phyloP scores from a whole-genome alignment of 2,113 vertebrate genomes.

The Hyperopisus bebe region DNA sequence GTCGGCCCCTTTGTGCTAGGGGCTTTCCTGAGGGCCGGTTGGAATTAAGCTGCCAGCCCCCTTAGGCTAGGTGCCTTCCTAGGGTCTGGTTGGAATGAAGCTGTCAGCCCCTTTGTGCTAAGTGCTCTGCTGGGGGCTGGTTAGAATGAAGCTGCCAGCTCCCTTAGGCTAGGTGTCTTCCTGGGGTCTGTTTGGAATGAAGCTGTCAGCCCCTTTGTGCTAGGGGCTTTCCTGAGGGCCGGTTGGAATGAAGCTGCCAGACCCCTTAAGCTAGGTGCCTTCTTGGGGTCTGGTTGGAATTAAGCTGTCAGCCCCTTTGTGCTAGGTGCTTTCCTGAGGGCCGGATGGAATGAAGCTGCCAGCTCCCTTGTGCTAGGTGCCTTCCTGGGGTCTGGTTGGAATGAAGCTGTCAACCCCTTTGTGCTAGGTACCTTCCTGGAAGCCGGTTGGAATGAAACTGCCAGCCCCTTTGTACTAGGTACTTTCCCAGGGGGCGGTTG shows the following conservation, averaged over 20 bases:
- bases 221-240: rapidly evolving
- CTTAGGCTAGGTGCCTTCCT: neutral
- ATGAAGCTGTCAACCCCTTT: neutral
- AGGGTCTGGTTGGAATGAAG: too few species aligned
- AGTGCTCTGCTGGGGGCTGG: neutral
- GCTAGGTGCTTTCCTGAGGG: neutral
- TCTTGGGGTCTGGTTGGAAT: neutral
- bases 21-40: rapidly evolving
- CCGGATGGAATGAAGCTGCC: neutral
- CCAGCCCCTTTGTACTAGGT: too few species aligned
- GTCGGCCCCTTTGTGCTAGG: neutral
- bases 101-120: too few species aligned
- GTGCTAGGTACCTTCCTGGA: rapidly evolving
- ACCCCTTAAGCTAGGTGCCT: rapidly evolving
- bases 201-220: neutral
- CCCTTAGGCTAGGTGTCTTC: too few species aligned
- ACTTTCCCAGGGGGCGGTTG: neutral
- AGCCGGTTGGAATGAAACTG: too few species aligned
- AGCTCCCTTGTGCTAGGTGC: neutral
- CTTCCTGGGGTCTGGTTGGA: neutral
- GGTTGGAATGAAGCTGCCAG: neutral
- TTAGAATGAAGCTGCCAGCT: too few species aligned
- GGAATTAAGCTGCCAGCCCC: neutral
- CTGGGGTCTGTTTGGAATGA: neutral
- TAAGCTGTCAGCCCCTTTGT: neutral